Percentiles rank a stretch among this genome's conserved stretches.
These are phyloP conservation scores for Acridotheres tristis DNA, from an alignment of 2,797 vertebrate genomes.

Conservation along the genomic window DNA sequence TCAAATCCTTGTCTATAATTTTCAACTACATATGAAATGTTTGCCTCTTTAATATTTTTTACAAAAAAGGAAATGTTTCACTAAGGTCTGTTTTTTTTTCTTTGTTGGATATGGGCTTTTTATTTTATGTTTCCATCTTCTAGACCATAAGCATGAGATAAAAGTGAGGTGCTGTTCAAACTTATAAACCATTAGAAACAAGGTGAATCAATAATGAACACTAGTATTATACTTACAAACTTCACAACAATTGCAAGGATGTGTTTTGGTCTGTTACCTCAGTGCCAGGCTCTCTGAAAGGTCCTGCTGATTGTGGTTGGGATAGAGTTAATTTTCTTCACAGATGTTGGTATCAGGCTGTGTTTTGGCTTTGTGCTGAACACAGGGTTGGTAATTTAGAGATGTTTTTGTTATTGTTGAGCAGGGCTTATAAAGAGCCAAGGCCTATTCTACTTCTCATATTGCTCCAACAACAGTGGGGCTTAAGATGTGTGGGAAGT, in stretches of 20 bases:
- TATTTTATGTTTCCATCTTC: neutral
- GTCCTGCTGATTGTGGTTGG: neutral
- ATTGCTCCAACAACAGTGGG: rapidly evolving
- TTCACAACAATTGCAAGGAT: neutral
- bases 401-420: neutral
- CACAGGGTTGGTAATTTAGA: neutral
- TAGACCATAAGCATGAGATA: neutral
- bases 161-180: neutral
- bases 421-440: neutral
- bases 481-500: rapidly evolving
- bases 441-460: neutral
- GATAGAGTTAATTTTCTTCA: neutral
- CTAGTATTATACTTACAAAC: neutral
- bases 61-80: neutral
- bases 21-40: neutral
- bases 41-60: neutral
- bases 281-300: neutral
- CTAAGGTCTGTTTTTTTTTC: rapidly evolving
- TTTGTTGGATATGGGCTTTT: neutral
- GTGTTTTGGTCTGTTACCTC: neutral
- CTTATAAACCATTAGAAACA: neutral
- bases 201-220: neutral
- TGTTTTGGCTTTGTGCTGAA: neutral
- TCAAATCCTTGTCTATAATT: neutral
- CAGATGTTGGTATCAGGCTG: neutral